These are phyloP conservation scores for Lota lota DNA, from an alignment of 2,113 vertebrate species.

Conservation along the genomic window DNA sequence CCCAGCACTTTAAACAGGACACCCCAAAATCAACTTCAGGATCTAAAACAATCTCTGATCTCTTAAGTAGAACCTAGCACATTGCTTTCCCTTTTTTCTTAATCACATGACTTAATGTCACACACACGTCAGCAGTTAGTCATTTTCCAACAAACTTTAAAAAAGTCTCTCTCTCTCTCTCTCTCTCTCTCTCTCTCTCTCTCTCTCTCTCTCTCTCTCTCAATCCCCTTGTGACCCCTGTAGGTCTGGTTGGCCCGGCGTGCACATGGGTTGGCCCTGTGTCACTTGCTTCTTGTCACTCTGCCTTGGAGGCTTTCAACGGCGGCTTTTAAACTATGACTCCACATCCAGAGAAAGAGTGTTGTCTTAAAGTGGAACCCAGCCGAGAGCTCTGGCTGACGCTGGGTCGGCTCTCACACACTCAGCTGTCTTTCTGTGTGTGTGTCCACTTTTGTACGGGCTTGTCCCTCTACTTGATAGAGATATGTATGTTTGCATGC, in stretches of 20 bases:
- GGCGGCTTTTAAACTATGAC: slow-evolving; percentile 1
- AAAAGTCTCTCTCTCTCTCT: not conserved
- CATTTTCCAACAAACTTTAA: not conserved
- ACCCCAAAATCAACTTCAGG: too few species aligned
- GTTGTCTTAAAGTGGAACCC: slow-evolving; percentile 3
- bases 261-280: not conserved
- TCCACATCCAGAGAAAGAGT: not conserved
- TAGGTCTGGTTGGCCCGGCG: not conserved
- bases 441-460: not conserved
- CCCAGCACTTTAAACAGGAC: too few species aligned
- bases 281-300: slow-evolving; percentile 3
- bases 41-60: too few species aligned
- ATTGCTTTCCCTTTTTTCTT: too few species aligned
- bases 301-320: not conserved
- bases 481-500: not conserved
- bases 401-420: not conserved
- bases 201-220: not conserved
- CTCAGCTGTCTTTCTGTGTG: not conserved
- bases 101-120: not conserved
- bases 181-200: not conserved
- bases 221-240: not conserved
- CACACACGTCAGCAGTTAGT: slow-evolving; percentile 4
- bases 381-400: not conserved
- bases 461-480: slow-evolving; percentile 3
- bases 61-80: too few species aligned